phyloP scores from a whole-genome alignment of 2,888 invertebrate genomes.

The Ametastegia equiseti region DNA sequence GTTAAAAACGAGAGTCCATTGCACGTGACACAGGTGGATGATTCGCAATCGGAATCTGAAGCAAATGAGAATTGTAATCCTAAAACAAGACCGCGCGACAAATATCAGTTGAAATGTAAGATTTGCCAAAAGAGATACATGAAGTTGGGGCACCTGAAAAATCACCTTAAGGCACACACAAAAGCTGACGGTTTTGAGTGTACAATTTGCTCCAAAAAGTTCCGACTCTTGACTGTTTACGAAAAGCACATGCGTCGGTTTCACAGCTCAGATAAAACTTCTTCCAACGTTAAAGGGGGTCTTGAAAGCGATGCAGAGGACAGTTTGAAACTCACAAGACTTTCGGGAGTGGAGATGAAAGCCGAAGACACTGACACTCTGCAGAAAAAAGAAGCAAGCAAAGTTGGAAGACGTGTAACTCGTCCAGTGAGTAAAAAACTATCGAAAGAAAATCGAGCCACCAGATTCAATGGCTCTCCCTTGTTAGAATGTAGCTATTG shows the following conservation, averaged over 20 bases:
- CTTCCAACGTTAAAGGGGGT: neutral
- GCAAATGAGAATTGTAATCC: neutral
- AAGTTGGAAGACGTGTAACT: conserved; percentile 31
- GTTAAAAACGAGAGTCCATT: conserved; percentile 55
- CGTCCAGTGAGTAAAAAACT: conserved; percentile 41
- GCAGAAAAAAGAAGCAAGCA: neutral
- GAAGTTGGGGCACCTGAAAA: conserved; percentile 63
- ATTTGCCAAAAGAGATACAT: conserved; percentile 64
- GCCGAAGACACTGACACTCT: neutral
- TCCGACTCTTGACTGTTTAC: conserved; percentile 58
- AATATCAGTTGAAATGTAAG: conserved; percentile 60
- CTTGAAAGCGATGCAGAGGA: conserved; percentile 31
- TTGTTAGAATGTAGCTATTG: conserved; percentile 64
- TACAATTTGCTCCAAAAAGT: conserved; percentile 60
- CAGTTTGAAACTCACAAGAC: conserved; percentile 19
- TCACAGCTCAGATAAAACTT: conserved; percentile 52
- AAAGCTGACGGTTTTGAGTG: conserved; percentile 58
- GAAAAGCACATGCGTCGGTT: conserved; percentile 61
- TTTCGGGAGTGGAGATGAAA: neutral
- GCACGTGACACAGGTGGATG: conserved; percentile 27
- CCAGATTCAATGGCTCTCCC: conserved; percentile 54
- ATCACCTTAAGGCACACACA: conserved; percentile 63
- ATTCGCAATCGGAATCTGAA: conserved; percentile 30
- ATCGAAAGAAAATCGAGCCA: conserved; percentile 26
- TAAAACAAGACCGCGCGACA: conserved; percentile 31